phyloP scores from a whole-genome alignment of 2,113 vertebrate genomes.

The Lepidothrix coronata region DNA sequence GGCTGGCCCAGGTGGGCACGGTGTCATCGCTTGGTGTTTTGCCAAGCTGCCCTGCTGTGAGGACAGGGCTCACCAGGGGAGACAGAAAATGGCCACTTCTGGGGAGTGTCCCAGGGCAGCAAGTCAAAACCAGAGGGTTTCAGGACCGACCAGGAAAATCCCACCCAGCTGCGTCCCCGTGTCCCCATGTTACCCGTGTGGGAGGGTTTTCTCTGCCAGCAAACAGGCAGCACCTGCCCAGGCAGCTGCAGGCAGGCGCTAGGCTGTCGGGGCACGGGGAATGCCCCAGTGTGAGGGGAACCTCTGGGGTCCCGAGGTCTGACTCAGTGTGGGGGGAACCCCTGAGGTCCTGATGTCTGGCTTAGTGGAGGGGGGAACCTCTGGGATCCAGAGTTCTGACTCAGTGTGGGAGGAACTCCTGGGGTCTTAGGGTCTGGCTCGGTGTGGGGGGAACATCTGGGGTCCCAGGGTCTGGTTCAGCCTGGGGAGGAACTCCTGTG shows the following conservation, averaged over 20 bases:
- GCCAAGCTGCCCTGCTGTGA: fast-evolving
- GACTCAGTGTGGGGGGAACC: too few species aligned
- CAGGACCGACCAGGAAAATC: not conserved
- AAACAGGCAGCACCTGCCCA: not conserved
- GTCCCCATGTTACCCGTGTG: not conserved
- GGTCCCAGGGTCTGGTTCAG: not conserved
- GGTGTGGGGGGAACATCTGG: not conserved
- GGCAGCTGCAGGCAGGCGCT: not conserved
- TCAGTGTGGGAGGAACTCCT: not conserved
- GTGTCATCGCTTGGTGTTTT: not conserved
- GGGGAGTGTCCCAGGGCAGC: not conserved
- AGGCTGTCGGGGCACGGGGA: not conserved
- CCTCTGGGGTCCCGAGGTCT: not conserved
- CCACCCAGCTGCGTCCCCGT: not conserved
- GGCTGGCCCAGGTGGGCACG: not conserved
- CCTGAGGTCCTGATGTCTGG: not conserved
- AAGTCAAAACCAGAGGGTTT: not conserved
- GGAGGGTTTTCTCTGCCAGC: not conserved
- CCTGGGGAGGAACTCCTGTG: not conserved
- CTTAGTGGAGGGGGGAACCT: not conserved
- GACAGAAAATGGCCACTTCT: fast-evolving
- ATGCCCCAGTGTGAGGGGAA: not conserved
- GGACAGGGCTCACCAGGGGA: fast-evolving
- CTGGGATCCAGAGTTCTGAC: not conserved
- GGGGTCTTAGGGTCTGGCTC: not conserved